Conservation (phyloP, 2,113 vertebrate species). For the Melanocharis versteri region DNA sequence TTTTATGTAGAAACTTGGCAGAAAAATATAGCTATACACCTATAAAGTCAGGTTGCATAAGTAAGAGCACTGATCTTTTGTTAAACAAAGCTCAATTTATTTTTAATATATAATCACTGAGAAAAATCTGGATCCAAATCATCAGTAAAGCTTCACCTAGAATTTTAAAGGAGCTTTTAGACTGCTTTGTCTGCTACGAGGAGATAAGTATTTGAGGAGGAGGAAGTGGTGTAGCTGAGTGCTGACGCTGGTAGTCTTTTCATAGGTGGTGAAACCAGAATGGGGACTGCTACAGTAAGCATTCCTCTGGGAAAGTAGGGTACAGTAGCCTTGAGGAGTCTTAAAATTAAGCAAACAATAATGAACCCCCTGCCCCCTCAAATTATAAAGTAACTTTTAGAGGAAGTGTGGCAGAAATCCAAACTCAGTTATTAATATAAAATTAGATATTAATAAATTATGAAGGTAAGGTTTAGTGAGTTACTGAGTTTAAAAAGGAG, state of each 20-base stretch:
- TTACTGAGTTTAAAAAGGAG: background rate
- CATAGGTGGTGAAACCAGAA: background rate
- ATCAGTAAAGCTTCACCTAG: background rate
- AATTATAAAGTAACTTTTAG: background rate
- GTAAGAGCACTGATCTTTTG: background rate
- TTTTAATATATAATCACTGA: background rate
- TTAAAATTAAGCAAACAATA: background rate
- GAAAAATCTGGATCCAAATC: background rate
- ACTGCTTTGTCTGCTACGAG: background rate
- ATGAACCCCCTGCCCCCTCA: background rate
- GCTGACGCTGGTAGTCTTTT: background rate
- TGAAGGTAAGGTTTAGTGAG: background rate
- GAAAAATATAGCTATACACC: constrained; percentile 16
- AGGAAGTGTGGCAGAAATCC: background rate
- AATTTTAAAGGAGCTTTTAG: background rate
- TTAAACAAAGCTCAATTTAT: background rate
- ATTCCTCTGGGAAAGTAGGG: background rate
- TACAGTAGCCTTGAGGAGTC: background rate
- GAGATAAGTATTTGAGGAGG: background rate
- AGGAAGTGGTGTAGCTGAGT: background rate
- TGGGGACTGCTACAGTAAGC: background rate
- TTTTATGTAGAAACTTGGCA: constrained; percentile 41
- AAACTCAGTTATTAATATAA: background rate
- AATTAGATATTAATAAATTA: background rate
- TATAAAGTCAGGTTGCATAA: background rate